Base-by-base conservation (phyloP, 2,888 invertebrate species). In the Chromoteleia sp. region DNA sequence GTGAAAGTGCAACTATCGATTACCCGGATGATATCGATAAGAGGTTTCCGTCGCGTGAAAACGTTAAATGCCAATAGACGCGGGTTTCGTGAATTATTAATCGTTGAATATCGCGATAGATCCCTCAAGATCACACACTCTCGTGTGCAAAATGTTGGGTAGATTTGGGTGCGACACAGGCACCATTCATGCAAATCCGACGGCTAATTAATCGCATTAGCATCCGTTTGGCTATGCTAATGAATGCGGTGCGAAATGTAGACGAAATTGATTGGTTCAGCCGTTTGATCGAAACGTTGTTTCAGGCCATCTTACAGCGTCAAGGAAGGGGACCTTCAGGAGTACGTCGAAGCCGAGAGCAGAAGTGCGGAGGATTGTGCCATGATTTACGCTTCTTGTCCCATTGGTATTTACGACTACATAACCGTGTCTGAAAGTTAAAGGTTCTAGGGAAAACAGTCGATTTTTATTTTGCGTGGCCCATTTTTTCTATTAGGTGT, bases 321-420 rank as follows among this genome's bases (percentile, higher is more conserved):
- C 74, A 82, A 85, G 80, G 88, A 86, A 79, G 87, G 88, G 84
- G 84, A 82, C 56, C 84, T 89, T 71, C 75, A 68, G 54, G 88
- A 87, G 59, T 88, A 87, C 80, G 52, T 56, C 33, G 61, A 70
- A 45, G 88, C 88, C 50, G 88, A 86, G 76, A 76, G 56, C 75
- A 71, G 19, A 43, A 59, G 71, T 70, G 48, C 30, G 30, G 45
- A 52, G 41, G 67, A 58, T 76, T 89, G 88, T 71, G 81, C 81
- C 15, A 67, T 68, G 78, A 84, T 82, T 84, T 88, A 88, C 81
- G 80, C 84, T 45, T 81, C 78, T 52, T 88, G 89, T 83, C 87
- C 89, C 45, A 77, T 89, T 77, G 84, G 83, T 70, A 89, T 89
- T 87, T 89, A 89, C 84, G 88, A 89, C 76, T 87, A 86, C 82